A percentile compares a stretch with the other conserved stretches of the same genome.
phyloP scores from a whole-genome alignment of 2,113 vertebrate genomes.

The Stigmatopora argus region DNA sequence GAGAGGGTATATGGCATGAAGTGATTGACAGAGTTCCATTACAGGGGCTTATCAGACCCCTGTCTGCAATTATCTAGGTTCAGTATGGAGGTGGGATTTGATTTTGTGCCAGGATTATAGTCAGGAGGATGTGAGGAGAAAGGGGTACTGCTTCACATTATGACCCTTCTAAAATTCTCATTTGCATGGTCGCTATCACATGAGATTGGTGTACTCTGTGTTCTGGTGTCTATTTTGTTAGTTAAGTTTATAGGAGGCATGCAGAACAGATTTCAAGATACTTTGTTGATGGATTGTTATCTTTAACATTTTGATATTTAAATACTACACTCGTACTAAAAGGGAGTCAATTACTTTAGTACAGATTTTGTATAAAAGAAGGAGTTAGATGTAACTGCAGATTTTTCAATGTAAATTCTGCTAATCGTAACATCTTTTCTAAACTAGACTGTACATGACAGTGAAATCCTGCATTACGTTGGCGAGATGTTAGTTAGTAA shows the following conservation, averaged over 20 bases:
- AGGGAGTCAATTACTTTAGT: too few species aligned
- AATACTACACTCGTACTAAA: too few species aligned
- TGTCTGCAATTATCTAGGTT: slow-evolving; percentile 78
- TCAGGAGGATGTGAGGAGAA: slow-evolving; percentile 48
- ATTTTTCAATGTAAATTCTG: too few species aligned
- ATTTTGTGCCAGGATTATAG: slow-evolving; percentile 68
- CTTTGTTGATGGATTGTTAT: slow-evolving; percentile 7
- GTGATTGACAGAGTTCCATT: slow-evolving; percentile 92
- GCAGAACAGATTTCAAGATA: background rate
- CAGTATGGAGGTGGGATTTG: slow-evolving; percentile 73
- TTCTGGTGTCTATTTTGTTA: background rate
- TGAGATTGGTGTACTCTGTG: background rate
- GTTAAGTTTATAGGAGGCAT: background rate
- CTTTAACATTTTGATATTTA: background rate
- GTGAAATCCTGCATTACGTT: too few species aligned
- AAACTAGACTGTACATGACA: too few species aligned
- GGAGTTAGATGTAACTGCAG: too few species aligned
- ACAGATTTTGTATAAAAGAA: too few species aligned
- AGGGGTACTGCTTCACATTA: slow-evolving; percentile 28
- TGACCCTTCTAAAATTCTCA: slow-evolving; percentile 44
- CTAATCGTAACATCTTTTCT: too few species aligned
- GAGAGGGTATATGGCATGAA: slow-evolving; percentile 58
- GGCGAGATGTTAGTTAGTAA: too few species aligned
- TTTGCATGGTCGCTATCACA: slow-evolving; percentile 39
- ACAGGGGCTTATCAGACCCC: slow-evolving; percentile 74